Conservation (phyloP, 2,797 vertebrate genomes). For the Labroides dimidiatus region DNA sequence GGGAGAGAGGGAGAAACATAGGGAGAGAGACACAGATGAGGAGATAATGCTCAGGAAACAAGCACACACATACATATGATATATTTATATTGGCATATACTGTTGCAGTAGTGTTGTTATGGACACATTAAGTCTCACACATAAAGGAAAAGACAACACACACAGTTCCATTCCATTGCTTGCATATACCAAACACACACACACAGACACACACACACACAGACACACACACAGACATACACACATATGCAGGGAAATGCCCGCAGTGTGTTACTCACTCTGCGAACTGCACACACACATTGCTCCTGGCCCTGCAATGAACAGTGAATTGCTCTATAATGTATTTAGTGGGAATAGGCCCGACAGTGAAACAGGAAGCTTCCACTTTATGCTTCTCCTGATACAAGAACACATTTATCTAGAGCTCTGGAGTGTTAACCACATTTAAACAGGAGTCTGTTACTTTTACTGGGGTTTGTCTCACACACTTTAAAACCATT, state of each 20-base stretch:
- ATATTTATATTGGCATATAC: not conserved
- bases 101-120: constrained; percentile 7
- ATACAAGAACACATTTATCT: constrained; percentile 46
- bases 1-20: constrained; percentile 6
- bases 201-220: constrained; percentile 1
- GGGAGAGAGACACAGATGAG: constrained; percentile 30
- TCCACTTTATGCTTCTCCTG: constrained; percentile 26
- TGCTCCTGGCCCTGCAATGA: constrained; percentile 42
- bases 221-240: not conserved
- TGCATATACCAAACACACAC: not conserved
- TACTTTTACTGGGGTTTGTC: constrained; percentile 27
- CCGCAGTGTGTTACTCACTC: constrained; percentile 26
- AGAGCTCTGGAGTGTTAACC: constrained; percentile 21
- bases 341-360: constrained; percentile 55
- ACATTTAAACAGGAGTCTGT: constrained; percentile 15
- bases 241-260: constrained; percentile 8
- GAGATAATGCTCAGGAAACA: constrained; percentile 47
- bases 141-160: not conserved
- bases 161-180: not conserved
- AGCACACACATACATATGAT: not conserved
- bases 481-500: constrained; percentile 14
- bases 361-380: constrained; percentile 47
- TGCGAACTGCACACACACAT: constrained; percentile 32
- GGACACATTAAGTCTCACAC: not conserved
- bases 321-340: constrained; percentile 59